Conservation (phyloP, 2,113 vertebrate species). For the Cisticola juncidis region DNA sequence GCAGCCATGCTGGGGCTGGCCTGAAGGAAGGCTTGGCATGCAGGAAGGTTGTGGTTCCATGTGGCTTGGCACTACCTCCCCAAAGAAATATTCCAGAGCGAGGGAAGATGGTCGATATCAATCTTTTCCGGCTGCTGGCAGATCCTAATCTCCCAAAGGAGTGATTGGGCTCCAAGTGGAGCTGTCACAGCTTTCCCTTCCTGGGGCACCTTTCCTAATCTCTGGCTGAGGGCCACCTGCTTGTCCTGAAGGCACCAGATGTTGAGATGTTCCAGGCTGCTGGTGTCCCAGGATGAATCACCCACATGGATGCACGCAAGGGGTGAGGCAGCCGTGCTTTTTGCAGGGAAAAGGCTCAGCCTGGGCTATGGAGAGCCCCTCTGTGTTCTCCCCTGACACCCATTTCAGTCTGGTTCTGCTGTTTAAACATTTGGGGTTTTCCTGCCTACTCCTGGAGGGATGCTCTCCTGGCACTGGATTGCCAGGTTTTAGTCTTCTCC, state of each 20-base stretch:
- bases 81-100: not conserved
- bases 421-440: not conserved
- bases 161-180: not conserved
- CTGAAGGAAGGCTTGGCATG: not conserved
- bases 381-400: not conserved
- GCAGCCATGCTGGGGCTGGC: not conserved
- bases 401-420: not conserved
- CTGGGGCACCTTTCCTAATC: not conserved
- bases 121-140: not conserved
- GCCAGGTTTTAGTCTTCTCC: not conserved
- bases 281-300: not conserved
- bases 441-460: not conserved
- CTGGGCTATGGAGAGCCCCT: not conserved
- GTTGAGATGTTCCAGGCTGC: not conserved
- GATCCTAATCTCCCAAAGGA: not conserved
- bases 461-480: not conserved
- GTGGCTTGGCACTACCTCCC: not conserved
- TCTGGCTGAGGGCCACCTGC: not conserved
- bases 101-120: not conserved
- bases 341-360: not conserved
- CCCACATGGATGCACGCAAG: accelerated
- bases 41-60: not conserved
- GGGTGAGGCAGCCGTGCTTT: not conserved
- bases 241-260: not conserved
- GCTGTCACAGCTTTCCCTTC: not conserved